phyloP scores from a whole-genome alignment of 2,888 invertebrate genomes.

The Vesta saturnalis region DNA sequence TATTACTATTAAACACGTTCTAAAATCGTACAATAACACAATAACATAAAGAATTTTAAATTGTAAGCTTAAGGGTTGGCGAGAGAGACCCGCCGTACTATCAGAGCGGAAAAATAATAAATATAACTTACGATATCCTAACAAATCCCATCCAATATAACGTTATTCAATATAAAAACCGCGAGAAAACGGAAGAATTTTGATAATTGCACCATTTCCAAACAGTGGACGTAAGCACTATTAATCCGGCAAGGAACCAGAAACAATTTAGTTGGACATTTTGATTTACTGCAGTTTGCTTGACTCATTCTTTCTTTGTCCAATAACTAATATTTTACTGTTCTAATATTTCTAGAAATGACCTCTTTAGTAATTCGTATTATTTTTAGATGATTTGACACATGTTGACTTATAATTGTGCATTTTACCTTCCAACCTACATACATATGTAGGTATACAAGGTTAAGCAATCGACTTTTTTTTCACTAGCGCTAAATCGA shows the following conservation, averaged over 20 bases:
- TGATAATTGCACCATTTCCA: conserved; percentile 53
- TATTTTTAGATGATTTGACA: not conserved
- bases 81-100: conserved; percentile 20
- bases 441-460: no score
- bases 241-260: conserved; percentile 54
- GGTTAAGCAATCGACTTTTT: no score
- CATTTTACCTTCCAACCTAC: no score
- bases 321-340: conserved; percentile 48
- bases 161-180: conserved; percentile 47
- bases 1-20: not conserved
- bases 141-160: conserved; percentile 46
- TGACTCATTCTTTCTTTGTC: conserved; percentile 44
- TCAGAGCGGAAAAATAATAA: conserved; percentile 41
- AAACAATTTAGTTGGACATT: conserved; percentile 51
- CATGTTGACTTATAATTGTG: no score
- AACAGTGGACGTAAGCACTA: conserved; percentile 53
- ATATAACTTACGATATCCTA: conserved; percentile 46
- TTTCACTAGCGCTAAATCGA: no score
- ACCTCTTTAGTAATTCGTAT: conserved; percentile 4
- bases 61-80: not conserved
- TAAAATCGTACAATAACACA: not conserved
- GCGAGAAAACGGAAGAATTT: conserved; percentile 47
- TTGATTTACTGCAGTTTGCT: conserved; percentile 50
- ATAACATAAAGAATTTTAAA: conserved; percentile 7
- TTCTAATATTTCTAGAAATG: conserved; percentile 41